Evolutionary conservation across 2,888 invertebrate genomes (phyloP).

Genomic region (Chymomyza caudatula): DNA sequence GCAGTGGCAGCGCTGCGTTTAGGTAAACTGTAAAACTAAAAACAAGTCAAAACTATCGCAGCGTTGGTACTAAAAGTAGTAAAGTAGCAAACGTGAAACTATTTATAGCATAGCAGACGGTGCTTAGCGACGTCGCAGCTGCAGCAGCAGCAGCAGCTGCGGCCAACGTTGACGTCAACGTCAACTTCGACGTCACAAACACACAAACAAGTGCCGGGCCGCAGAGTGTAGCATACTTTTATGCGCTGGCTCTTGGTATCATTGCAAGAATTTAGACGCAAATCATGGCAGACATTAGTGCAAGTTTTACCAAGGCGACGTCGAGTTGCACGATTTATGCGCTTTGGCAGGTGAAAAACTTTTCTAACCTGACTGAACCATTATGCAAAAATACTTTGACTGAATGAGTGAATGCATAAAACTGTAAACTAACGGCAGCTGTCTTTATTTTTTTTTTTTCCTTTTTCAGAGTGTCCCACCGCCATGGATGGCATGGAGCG

Average conservation of each 20-base stretch:
- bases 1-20: neutral
- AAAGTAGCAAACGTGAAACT: conserved; percentile 56
- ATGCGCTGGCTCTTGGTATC: conserved; percentile 46
- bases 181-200: conserved; percentile 10
- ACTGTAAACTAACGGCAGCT: neutral
- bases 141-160: neutral
- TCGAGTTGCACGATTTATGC: conserved; percentile 61
- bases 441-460: conserved; percentile 9
- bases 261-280: conserved; percentile 65
- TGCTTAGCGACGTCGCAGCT: conserved; percentile 26
- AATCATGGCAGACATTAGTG: conserved; percentile 72
- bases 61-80: conserved; percentile 34
- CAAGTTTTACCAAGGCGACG: conserved; percentile 39
- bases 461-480: conserved; percentile 90
- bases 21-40: conserved; percentile 20
- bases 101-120: conserved; percentile 51
- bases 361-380: conserved; percentile 28
- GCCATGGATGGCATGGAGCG: conserved; percentile 96
- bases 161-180: neutral
- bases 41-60: conserved; percentile 29
- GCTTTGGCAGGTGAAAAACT: conserved; percentile 41
- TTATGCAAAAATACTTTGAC: conserved; percentile 42
- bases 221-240: conserved; percentile 57
- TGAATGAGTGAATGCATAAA: conserved; percentile 26
- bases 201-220: conserved; percentile 12